These are phyloP conservation scores for Apteryx owenii DNA, from an alignment of 2,113 vertebrate genomes.

Conservation along the genomic window DNA sequence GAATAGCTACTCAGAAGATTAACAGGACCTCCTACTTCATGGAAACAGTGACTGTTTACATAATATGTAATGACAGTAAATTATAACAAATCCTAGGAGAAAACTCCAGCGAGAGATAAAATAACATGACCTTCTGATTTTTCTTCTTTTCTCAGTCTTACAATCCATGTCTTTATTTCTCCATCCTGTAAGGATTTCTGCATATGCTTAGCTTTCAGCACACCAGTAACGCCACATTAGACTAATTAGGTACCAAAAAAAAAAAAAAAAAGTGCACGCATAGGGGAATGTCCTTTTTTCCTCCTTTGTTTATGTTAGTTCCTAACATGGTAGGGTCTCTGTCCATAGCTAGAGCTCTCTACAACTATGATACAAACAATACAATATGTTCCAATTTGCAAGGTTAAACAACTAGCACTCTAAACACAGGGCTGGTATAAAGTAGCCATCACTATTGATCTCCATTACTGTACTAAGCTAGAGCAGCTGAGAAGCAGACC, in stretches of 20 bases:
- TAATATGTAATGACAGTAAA: constrained; percentile 63
- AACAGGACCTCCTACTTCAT: constrained; percentile 63
- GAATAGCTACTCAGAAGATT: constrained; percentile 49
- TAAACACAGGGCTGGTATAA: neutral
- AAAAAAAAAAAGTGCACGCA: neutral
- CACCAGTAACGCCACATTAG: neutral
- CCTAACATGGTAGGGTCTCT: neutral
- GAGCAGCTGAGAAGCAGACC: constrained; percentile 29
- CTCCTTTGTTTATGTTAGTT: neutral
- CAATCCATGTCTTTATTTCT: constrained; percentile 13
- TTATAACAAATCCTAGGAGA: constrained; percentile 68
- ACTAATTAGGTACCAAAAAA: neutral
- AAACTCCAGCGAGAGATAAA: constrained; percentile 60
- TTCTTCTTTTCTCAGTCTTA: constrained; percentile 40
- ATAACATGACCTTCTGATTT: constrained; percentile 56
- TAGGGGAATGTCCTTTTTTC: neutral
- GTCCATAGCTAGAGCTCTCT: neutral
- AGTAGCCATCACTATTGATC: constrained; percentile 16
- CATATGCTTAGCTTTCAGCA: neutral
- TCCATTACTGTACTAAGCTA: neutral
- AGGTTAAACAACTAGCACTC: constrained; percentile 31
- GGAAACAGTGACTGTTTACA: constrained; percentile 72
- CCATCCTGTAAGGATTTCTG: neutral
- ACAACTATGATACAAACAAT: neutral
- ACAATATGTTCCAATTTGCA: neutral